Percentiles rank a stretch among this genome's conserved stretches.
Conservation (phyloP, 2,888 invertebrate genomes). For the Antitype chi region DNA sequence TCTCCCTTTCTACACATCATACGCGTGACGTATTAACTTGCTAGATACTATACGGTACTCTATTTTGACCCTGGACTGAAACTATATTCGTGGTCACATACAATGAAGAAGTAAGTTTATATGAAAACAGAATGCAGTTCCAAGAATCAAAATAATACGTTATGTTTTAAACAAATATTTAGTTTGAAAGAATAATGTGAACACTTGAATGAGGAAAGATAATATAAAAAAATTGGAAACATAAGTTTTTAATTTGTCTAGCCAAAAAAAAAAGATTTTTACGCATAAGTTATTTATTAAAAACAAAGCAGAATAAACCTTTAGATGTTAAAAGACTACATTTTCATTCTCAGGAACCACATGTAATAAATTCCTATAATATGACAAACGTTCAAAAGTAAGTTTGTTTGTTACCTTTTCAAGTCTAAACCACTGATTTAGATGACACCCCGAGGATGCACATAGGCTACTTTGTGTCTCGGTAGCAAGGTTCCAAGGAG, state of each 20-base stretch:
- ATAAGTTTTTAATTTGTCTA: background rate
- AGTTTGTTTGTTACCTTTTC: too few relatives aligned
- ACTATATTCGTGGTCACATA: background rate
- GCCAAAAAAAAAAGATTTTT: background rate
- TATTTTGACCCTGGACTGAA: conserved; percentile 39
- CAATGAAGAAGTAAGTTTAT: background rate
- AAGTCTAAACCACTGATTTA: too few relatives aligned
- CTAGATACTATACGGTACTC: conserved; percentile 29
- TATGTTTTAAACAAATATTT: background rate
- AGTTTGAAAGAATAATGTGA: too few relatives aligned
- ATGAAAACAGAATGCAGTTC: background rate
- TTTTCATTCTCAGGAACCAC: too few relatives aligned
- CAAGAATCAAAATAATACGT: background rate
- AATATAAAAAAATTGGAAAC: background rate
- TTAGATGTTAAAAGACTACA: too few relatives aligned
- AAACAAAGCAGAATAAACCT: background rate
- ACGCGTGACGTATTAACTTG: conserved; percentile 11
- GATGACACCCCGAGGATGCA: too few relatives aligned
- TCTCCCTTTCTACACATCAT: background rate
- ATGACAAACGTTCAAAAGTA: too few relatives aligned
- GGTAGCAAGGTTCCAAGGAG: too few relatives aligned
- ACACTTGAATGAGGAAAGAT: background rate
- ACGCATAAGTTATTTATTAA: background rate
- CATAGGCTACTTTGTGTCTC: too few relatives aligned
- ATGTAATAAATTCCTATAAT: too few relatives aligned